Evolutionary conservation across 2,797 vertebrate genomes (phyloP), one percentile per base, ranked within the genome.

Genomic region (Brachyrhaphis roseni): DNA sequence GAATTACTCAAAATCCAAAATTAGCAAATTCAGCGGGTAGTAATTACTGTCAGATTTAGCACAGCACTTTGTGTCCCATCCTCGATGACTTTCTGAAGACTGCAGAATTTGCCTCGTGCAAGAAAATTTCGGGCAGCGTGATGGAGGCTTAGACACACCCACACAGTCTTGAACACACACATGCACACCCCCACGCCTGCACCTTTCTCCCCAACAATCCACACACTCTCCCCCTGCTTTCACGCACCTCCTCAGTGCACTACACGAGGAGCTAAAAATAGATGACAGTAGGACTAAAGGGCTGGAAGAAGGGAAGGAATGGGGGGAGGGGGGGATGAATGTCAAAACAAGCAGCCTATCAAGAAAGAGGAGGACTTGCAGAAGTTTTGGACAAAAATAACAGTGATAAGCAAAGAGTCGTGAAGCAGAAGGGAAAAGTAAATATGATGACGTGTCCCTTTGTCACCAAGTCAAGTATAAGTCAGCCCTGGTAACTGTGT

Each of bases 241-340:
- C 94, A 95, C 83, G 84, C 90, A 95, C 84, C 89, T 91, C 88
- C 87, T 92, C 90, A 85, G 92, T 84, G 84, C 87, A 79, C 82
- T 85, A 93, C 93, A 95, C 90, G 85, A 94, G 94, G 90, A 87
- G 93, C 94, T 95, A 96, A 95, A 95, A 95, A 96, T 96, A 96
- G 94, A 90, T 62, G 78, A 87, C 87, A 66, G 86, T 68, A 81
- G 51, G 16, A 87, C 78, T 73, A 91, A 92, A 77, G 89, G 89
- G 88, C 76, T 92, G 88, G 87, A 81, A 74, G 77, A 78, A 87
- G 74, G 77, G 77, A 86, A 80, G 84, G 84, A 84, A 70, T 5
- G 16, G 59, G 76, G 53, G 78, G 82, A 84, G 76, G 78, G 88
- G 83, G 87, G 81, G 76, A 84, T 87, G 77, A 72, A 83, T 89